These are phyloP conservation scores for Cheilosia variabilis DNA, from an alignment of 2,888 invertebrate genomes.

Conservation along the genomic window DNA sequence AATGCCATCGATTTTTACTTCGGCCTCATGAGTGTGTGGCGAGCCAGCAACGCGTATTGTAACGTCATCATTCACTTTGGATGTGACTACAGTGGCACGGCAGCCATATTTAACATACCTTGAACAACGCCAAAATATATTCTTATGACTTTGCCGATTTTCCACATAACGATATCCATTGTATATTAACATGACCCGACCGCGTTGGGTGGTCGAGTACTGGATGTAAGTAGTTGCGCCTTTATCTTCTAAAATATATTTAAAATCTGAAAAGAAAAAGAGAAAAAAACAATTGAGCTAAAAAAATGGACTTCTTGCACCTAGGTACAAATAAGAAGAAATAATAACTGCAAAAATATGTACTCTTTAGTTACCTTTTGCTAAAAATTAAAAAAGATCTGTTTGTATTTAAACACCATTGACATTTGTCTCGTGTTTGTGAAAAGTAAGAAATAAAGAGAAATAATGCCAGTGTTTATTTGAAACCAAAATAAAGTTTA, in stretches of 20 bases:
- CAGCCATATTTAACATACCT: constrained; percentile 83
- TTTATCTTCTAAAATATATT: constrained; percentile 80
- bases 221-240: constrained; percentile 80
- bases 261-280: constrained; percentile 77
- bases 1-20: constrained; percentile 80
- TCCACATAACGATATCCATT: constrained; percentile 83
- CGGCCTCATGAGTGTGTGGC: constrained; percentile 82
- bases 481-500: no score
- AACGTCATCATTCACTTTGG: constrained; percentile 81
- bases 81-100: constrained; percentile 83
- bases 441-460: no score
- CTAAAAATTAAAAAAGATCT: neutral
- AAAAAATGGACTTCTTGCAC: neutral
- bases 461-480: no score
- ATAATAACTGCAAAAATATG: neutral
- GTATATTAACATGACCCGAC: constrained; percentile 83
- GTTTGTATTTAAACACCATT: neutral
- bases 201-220: constrained; percentile 83
- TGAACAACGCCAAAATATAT: constrained; percentile 83
- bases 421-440: neutral
- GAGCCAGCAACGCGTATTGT: constrained; percentile 81
- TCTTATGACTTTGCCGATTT: constrained; percentile 83
- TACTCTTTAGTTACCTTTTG: neutral
- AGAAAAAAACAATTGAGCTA: constrained; percentile 12
- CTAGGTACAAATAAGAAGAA: neutral